Base-by-base conservation (phyloP, 1,140 invertebrate species). In the Drosophila lacteicornis region DNA sequence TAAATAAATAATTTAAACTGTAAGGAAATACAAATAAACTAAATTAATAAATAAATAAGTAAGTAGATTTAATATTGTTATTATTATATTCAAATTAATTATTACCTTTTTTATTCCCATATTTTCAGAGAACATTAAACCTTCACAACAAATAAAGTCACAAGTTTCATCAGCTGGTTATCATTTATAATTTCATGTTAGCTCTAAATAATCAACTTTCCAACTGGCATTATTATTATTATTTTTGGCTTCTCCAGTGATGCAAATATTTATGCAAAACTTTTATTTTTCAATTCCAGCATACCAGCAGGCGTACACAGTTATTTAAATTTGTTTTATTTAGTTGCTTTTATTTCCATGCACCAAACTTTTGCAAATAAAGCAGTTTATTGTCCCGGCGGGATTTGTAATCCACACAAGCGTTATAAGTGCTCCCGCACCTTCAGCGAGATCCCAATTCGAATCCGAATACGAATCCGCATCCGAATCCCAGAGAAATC, bases 351-450 rank as follows among this genome's bases (percentile, higher is more conserved):
- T 59, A 42, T 57, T 69, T 76, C 56, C 60, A 61, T 53, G 61
- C 85, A 56, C 42, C 65, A 73, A 88, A 88, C 78, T 90, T 90
- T 81, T 79, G 85, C 84, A 75, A 85, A 88, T 84, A 88, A 90
- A 88, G 85, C 84, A 90, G 81, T 88, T 90, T 88, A 88, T 90
- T 81, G 75, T 85, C 50, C 84, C 78, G 62, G 45, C 62, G 84
- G 84, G 84, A 88, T 79, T 88, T 75, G 80, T 88, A 88, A 84
- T 88, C 85, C 85, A 84, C 85, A 88, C 80, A 84, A 87, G 84
- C 85, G 80, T 87, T 88, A 90, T 90, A 88, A 90, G 81, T 53
- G 60, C 70, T 58, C 43, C 75, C 66, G 19, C 53, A 70, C 69
- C 69, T 73, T 73, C 42, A 22, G 15, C 12, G 15, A 42, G 15